Evolutionary conservation across 1,140 invertebrate species (phyloP).

Genomic region (Trichomalopsis sarcophagae): DNA sequence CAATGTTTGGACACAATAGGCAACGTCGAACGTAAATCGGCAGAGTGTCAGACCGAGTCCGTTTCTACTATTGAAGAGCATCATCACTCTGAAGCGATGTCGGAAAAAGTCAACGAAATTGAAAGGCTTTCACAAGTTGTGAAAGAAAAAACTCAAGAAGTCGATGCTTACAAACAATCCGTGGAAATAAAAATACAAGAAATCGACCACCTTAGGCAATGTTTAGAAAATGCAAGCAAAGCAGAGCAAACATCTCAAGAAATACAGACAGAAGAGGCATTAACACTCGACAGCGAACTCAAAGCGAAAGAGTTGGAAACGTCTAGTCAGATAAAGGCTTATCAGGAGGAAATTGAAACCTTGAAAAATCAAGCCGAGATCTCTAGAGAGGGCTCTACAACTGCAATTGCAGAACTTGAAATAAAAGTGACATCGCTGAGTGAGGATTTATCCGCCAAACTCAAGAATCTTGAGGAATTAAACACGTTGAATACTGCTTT

Average conservation of each 20-base stretch:
- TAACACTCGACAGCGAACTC: background rate
- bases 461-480: constrained; percentile 53
- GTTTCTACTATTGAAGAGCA: constrained; percentile 20
- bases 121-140: background rate
- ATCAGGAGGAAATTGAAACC: constrained; percentile 30
- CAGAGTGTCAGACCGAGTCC: constrained; percentile 28
- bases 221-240: background rate
- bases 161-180: constrained; percentile 19
- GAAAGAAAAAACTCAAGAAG: constrained; percentile 12
- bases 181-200: constrained; percentile 30
- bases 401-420: background rate
- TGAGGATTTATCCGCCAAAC: constrained; percentile 36
- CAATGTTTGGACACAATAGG: background rate
- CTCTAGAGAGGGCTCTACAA: background rate
- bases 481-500: constrained; percentile 47
- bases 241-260: constrained; percentile 32
- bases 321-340: background rate
- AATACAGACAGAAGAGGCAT: constrained; percentile 18
- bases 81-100: constrained; percentile 6
- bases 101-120: constrained; percentile 34
- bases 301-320: background rate
- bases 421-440: constrained; percentile 16
- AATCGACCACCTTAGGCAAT: constrained; percentile 25
- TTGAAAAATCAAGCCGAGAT: background rate
- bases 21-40: background rate